phyloP scores from a whole-genome alignment of 2,113 vertebrate species.

The Petrocephalus microphthalmus region DNA sequence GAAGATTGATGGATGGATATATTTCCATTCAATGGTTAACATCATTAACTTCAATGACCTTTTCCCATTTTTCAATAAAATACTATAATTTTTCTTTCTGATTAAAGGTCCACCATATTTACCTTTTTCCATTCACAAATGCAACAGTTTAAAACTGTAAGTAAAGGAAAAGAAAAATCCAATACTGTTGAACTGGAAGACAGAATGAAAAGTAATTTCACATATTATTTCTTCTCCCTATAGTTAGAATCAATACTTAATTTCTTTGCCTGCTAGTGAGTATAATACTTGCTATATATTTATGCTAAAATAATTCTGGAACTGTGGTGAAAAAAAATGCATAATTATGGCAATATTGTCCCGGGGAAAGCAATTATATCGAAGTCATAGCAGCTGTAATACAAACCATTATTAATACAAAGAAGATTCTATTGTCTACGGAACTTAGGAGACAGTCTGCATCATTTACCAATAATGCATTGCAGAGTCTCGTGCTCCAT shows the following conservation, averaged over 20 bases:
- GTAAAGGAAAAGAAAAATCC: neutral
- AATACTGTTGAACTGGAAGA: neutral
- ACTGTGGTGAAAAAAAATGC: neutral
- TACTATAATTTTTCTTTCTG: neutral
- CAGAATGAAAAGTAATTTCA: conserved; percentile 25
- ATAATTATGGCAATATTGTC: neutral
- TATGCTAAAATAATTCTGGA: conserved; percentile 33
- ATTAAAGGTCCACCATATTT: neutral
- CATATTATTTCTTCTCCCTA: conserved; percentile 23
- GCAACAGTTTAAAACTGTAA: neutral
- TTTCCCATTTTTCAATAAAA: neutral
- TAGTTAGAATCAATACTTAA: conserved; percentile 60
- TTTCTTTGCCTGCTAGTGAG: conserved; percentile 58
- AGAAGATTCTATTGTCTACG: neutral
- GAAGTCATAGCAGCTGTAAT: neutral
- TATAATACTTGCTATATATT: conserved; percentile 52
- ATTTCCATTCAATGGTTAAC: neutral
- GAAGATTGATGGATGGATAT: neutral
- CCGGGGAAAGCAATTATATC: neutral
- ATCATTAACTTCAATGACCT: neutral
- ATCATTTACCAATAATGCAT: neutral
- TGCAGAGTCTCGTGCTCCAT: neutral
- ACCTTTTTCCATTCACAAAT: neutral
- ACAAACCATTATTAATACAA: neutral
- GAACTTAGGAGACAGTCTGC: neutral